These are phyloP conservation scores for Hypotaenidia philippensis DNA, from an alignment of 2,797 vertebrate genomes.

Conservation along the genomic window DNA sequence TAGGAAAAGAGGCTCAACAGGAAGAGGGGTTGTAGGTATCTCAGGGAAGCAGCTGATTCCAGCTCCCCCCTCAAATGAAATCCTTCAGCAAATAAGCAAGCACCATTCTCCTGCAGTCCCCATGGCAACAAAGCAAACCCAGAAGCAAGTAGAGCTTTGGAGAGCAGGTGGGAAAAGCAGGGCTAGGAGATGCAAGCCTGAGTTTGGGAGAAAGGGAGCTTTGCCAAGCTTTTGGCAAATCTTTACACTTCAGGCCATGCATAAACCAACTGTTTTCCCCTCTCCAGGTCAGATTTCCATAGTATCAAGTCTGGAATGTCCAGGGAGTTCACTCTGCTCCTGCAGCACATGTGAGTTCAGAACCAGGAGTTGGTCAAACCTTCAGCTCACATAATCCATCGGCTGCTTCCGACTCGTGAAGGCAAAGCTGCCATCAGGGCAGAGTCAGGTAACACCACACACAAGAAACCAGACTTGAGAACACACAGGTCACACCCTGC, in stretches of 20 bases:
- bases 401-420: constrained; percentile 12
- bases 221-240: not conserved
- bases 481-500: constrained; percentile 5
- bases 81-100: not conserved
- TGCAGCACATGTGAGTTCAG: constrained; percentile 33
- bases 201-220: not conserved
- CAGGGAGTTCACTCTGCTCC: constrained; percentile 34
- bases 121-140: constrained; percentile 23
- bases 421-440: constrained; percentile 26
- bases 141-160: not conserved
- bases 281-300: not conserved
- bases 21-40: not conserved
- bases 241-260: constrained; percentile 2
- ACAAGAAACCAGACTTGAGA: not conserved
- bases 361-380: not conserved
- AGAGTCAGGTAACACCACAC: not conserved
- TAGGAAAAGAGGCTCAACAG: not conserved
- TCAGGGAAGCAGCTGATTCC: not conserved
- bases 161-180: constrained; percentile 30
- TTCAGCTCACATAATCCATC: not conserved
- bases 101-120: constrained; percentile 22
- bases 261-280: not conserved
- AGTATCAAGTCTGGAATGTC: not conserved
- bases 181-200: constrained; percentile 17
- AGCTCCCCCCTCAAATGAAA: not conserved